Percentiles rank a stretch among this genome's conserved stretches.
Conservation (phyloP, 2,113 vertebrate species). For the Diadophis punctatus region DNA sequence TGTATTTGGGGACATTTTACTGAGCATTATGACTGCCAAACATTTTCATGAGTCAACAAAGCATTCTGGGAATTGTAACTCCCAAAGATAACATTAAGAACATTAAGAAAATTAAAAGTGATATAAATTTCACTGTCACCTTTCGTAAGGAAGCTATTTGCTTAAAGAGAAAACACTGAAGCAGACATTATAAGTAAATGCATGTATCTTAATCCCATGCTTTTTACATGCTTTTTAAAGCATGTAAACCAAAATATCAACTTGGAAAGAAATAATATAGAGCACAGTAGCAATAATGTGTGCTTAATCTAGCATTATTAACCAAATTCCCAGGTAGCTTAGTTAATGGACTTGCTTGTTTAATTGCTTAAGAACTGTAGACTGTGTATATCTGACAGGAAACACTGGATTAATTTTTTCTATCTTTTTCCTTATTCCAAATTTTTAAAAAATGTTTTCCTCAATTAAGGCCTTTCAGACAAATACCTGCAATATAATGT, state of each 20-base stretch:
- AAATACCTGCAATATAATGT: not conserved
- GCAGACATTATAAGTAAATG: not conserved
- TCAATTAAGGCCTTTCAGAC: not conserved
- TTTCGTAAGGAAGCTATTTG: not conserved
- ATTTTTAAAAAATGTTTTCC: not conserved
- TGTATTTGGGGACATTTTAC: not conserved
- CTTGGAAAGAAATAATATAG: not conserved
- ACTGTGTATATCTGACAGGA: not conserved
- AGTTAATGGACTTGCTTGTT: not conserved
- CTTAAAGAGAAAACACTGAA: not conserved
- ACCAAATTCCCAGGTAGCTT: not conserved
- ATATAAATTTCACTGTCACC: not conserved
- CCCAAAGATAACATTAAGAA: not conserved
- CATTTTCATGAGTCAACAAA: not conserved
- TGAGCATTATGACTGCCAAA: not conserved
- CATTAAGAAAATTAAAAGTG: slow-evolving; percentile 3
- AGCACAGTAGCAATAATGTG: not conserved
- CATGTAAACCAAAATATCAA: not conserved
- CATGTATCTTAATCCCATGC: not conserved
- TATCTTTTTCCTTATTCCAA: not conserved
- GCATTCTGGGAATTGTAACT: slow-evolving; percentile 1
- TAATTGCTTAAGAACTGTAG: not conserved
- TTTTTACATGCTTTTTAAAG: no score
- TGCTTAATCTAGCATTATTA: not conserved
- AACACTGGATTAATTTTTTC: not conserved